Percentiles rank a stretch among this genome's conserved stretches.
Conservation (phyloP, 2,888 invertebrate species). For the Operophtera brumata region DNA sequence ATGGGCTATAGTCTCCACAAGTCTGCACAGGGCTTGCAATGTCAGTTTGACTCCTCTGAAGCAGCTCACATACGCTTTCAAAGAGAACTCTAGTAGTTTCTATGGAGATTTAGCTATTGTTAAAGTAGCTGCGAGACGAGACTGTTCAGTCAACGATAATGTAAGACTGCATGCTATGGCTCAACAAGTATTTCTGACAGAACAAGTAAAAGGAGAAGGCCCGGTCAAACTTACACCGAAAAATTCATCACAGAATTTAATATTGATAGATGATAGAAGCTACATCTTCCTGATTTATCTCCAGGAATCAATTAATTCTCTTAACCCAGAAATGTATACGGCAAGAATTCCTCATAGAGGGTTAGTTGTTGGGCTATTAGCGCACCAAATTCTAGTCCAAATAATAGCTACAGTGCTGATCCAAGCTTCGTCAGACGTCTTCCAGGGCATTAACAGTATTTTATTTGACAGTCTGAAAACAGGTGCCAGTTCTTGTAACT, state of each 20-base stretch:
- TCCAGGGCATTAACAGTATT: slow-evolving; percentile 83
- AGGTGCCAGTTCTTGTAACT: slow-evolving; percentile 66
- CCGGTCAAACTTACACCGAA: slow-evolving; percentile 60
- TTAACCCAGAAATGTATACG: slow-evolving; percentile 88
- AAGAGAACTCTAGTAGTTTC: slow-evolving; percentile 95
- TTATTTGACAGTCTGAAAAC: slow-evolving; percentile 76
- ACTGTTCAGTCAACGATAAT: slow-evolving; percentile 91
- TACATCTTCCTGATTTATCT: slow-evolving; percentile 94
- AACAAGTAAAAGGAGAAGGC: slow-evolving; percentile 64
- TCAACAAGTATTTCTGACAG: slow-evolving; percentile 91
- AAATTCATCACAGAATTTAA: slow-evolving; percentile 68
- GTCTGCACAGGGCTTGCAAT: slow-evolving; percentile 90
- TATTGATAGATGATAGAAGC: slow-evolving; percentile 89
- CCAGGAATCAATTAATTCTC: slow-evolving; percentile 84
- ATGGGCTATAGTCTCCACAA: slow-evolving; percentile 92
- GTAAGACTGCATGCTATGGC: slow-evolving; percentile 92
- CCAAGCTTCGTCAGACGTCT: slow-evolving; percentile 84
- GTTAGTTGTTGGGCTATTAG: slow-evolving; percentile 92
- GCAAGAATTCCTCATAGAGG: slow-evolving; percentile 93
- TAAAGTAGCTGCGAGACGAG: slow-evolving; percentile 94
- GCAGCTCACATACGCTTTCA: slow-evolving; percentile 94
- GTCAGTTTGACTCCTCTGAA: slow-evolving; percentile 93
- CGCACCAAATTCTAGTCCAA: slow-evolving; percentile 95
- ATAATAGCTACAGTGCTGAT: slow-evolving; percentile 93
- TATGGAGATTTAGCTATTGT: slow-evolving; percentile 96